A percentile compares a stretch with the other conserved stretches of the same genome.
Evolutionary conservation across 1,140 invertebrate genomes (phyloP).

Genomic region (Nixonia krombeini): DNA sequence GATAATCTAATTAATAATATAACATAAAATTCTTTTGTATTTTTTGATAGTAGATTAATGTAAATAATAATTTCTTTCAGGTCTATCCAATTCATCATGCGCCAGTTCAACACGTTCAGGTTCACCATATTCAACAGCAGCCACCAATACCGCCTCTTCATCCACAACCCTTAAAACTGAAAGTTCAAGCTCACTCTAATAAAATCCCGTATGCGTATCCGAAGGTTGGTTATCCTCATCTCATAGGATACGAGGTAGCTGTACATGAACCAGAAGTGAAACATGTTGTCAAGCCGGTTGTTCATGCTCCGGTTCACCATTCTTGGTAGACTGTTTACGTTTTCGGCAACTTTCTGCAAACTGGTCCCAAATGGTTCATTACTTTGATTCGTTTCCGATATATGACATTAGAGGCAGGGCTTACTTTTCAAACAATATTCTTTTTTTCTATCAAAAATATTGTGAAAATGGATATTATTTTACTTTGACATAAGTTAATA

Average conservation of each 20-base stretch:
- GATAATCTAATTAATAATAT: too few relatives aligned
- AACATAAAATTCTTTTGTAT: neutral
- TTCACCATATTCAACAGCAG: conserved; percentile 60
- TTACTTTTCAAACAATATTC: too few relatives aligned
- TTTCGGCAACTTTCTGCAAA: conserved; percentile 32
- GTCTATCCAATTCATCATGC: conserved; percentile 43
- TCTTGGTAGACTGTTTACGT: conserved; percentile 45
- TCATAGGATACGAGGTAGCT: conserved; percentile 59
- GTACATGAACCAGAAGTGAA: conserved; percentile 60
- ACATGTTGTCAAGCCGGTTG: conserved; percentile 52
- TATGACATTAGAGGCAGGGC: too few relatives aligned
- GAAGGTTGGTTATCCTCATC: conserved; percentile 57
- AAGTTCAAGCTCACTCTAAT: conserved; percentile 49
- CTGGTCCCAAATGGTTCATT: conserved; percentile 49
- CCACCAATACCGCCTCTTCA: conserved; percentile 60
- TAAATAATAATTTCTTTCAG: conserved; percentile 6
- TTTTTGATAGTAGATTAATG: too few relatives aligned
- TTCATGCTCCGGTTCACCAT: conserved; percentile 34
- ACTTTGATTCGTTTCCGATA: conserved; percentile 1
- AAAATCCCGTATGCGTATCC: conserved; percentile 57
- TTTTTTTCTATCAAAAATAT: neutral
- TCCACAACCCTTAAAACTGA: conserved; percentile 60
- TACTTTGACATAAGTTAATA: too few relatives aligned
- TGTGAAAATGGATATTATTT: neutral
- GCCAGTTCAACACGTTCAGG: conserved; percentile 54